Evolutionary conservation across 1,140 invertebrate species (phyloP), one percentile per base, ranked within the genome.

Genomic region (Nasonia longicornis): DNA sequence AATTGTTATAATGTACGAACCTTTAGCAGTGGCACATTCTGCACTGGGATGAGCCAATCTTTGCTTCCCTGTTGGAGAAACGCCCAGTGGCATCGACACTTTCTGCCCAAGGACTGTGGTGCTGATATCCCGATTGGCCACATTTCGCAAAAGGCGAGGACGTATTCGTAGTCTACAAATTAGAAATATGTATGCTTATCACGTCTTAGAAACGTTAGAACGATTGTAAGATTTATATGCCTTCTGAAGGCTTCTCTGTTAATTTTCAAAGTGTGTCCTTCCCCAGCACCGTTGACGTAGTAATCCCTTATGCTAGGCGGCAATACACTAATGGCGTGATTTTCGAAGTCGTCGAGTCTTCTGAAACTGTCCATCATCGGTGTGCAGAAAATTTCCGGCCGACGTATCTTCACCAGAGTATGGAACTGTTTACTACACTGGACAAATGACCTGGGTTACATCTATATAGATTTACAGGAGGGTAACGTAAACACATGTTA

Each of bases 41-140:
- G 97, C 97, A 71, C 97, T 95, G 2, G 95, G 93, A 91, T 97
- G 95, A 0, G 97, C 97, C 96, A 98, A 95, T 86, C 93, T 93
- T 87, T 98, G 97, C 95, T 98, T 97, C 0, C 97, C 97, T 6
- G 96, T 96, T 3, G 97, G 97, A 0, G 97, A 94, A 77, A 98
- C 94, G 10, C 96, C 96, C 35, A 98, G 88, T 0, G 98, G 98
- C 91, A 96, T 94, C 7, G 93, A 90, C 22, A 97, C 91, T 79
- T 89, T 92, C 64, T 93, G 84, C 0, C 95, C 96, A 12, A 97
- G 88, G 42, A 96, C 90, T 0, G 90, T 93, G 7, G 94, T 95
- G 7, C 89, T 89, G 8, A 94, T 87, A 83, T 95, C 92, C 78
- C 94, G 89, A 22, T 91, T 90, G 0, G 93, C 93, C 2, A 98